Conservation (phyloP, 2,797 vertebrate species). For the Pantherophis alleghaniensis region DNA sequence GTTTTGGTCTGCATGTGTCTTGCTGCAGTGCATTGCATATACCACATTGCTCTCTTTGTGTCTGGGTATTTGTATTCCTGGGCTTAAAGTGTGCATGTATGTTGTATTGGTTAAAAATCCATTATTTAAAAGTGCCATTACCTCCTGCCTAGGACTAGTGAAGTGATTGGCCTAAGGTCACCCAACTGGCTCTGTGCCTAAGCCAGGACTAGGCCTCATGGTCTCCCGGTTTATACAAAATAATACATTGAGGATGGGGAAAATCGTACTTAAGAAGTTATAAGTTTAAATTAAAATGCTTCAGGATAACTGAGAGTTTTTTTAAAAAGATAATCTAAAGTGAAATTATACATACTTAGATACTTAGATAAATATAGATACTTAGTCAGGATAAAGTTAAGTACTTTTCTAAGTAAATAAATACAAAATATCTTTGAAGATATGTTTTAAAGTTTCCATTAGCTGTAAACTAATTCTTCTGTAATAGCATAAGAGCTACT, state of each 20-base stretch:
- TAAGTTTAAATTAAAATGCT: not conserved
- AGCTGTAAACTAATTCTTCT: not conserved
- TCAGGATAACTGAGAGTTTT: not conserved
- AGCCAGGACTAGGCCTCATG: not conserved
- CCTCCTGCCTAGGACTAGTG: not conserved
- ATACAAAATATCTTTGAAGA: not conserved
- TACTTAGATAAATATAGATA: not conserved
- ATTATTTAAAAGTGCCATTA: not conserved
- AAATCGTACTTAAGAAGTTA: not conserved
- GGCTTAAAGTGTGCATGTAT: not conserved
- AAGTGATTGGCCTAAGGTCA: not conserved
- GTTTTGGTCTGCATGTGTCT: not conserved
- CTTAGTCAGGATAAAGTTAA: not conserved
- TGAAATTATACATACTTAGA: not conserved
- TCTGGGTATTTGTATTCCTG: not conserved
- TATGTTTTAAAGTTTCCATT: slow-evolving; percentile 14
- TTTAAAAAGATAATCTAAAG: not conserved
- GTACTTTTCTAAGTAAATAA: not conserved
- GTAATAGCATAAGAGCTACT: not conserved
- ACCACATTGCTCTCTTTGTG: not conserved
- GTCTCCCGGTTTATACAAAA: not conserved
- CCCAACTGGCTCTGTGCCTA: not conserved
- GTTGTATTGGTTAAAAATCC: not conserved
- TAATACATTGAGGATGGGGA: not conserved
- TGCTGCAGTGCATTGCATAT: not conserved